A percentile compares a stretch with the other conserved stretches of the same genome.
These are phyloP conservation scores for Lasiurus cinereus DNA, from an alignment of 2,113 vertebrate species.

Conservation along the genomic window DNA sequence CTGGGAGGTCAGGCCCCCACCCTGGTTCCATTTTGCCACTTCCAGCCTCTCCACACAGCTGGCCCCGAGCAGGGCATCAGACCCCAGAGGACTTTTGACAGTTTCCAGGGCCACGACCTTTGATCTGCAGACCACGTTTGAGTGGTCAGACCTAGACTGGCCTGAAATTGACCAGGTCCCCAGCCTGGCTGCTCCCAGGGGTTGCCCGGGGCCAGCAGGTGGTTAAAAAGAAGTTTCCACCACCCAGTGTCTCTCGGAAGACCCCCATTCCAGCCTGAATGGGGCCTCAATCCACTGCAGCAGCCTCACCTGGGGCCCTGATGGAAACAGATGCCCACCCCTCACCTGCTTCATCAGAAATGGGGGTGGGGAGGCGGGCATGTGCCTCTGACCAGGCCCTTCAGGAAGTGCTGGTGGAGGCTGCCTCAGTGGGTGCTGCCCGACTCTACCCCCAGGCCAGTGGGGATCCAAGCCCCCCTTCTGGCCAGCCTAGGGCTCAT, in stretches of 20 bases:
- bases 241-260: neutral
- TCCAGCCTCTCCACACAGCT: no score
- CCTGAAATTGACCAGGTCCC: neutral
- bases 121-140: neutral
- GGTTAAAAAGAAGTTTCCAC: neutral
- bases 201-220: neutral
- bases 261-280: neutral
- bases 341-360: neutral
- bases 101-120: neutral
- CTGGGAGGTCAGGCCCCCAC: no score
- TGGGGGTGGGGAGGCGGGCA: neutral
- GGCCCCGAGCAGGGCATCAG: neutral
- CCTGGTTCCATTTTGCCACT: neutral
- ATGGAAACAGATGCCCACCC: neutral
- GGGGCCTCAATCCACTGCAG: neutral
- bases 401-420: neutral
- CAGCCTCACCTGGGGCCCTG: neutral
- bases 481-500: neutral
- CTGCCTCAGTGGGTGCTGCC: neutral
- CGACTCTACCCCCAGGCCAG: rapidly evolving
- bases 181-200: no score
- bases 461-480: neutral
- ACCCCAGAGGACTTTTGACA: neutral
- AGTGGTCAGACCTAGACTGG: neutral
- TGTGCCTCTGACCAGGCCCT: neutral